Evolutionary conservation across 2,888 invertebrate species (phyloP).

Genomic region (Hirtodrosophila trivittata): DNA sequence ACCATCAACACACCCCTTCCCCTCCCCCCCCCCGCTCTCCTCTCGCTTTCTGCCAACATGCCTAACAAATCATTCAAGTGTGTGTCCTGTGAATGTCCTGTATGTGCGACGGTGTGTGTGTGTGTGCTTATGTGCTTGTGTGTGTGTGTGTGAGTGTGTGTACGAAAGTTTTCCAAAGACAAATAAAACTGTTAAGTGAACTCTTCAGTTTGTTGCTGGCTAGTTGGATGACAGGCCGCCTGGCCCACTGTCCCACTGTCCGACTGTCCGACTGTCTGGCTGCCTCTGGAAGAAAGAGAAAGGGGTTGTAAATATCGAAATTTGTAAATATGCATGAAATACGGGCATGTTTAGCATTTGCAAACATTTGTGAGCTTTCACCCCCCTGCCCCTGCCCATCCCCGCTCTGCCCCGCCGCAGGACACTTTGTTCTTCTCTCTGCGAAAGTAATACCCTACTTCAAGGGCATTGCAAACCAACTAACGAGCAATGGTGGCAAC

Average conservation of each 20-base stretch:
- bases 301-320: slow-evolving; percentile 74
- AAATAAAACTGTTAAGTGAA: slow-evolving; percentile 79
- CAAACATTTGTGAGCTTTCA: slow-evolving; percentile 61
- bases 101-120: no score
- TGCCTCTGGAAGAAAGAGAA: slow-evolving; percentile 19
- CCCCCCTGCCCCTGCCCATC: background rate
- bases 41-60: slow-evolving; percentile 2
- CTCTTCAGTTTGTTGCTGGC: slow-evolving; percentile 65
- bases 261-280: no score
- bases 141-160: slow-evolving; percentile 27
- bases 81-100: slow-evolving; percentile 44
- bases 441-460: background rate
- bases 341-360: slow-evolving; percentile 77
- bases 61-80: slow-evolving; percentile 63
- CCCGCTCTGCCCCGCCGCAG: background rate
- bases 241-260: no score
- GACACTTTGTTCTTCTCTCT: background rate
- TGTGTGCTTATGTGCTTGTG: slow-evolving; percentile 13
- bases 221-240: slow-evolving; percentile 28
- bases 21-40: background rate
- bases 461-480: no score
- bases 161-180: slow-evolving; percentile 74
- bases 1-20: slow-evolving; percentile 5
- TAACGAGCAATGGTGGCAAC: background rate
- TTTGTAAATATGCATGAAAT: slow-evolving; percentile 78